These are phyloP conservation scores for Euthynnus affinis DNA, from an alignment of 2,797 vertebrate genomes.

Conservation along the genomic window DNA sequence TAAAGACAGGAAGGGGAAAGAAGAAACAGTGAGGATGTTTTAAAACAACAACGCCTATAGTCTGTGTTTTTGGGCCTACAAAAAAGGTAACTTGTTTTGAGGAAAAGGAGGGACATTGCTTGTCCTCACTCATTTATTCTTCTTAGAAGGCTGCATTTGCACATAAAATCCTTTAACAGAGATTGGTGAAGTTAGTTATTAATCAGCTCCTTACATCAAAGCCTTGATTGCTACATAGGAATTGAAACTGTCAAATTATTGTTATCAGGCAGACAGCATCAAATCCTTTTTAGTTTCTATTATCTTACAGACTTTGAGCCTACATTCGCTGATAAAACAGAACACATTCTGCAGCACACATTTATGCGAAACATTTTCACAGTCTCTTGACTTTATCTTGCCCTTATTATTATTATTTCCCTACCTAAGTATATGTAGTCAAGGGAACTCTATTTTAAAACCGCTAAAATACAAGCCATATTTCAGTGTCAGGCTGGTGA, in stretches of 20 bases:
- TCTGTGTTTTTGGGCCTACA: not conserved
- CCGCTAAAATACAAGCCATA: constrained; percentile 78
- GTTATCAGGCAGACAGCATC: constrained; percentile 64
- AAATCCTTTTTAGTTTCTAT: constrained; percentile 67
- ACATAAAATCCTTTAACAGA: constrained; percentile 49
- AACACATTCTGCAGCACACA: constrained; percentile 54
- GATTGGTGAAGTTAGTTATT: constrained; percentile 58
- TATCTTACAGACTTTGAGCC: constrained; percentile 63
- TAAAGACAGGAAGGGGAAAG: constrained; percentile 22
- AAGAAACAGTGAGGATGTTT: constrained; percentile 16
- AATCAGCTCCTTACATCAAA: constrained; percentile 70
- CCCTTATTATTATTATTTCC: constrained; percentile 80
- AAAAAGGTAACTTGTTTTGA: constrained; percentile 18
- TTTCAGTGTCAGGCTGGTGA: constrained; percentile 78
- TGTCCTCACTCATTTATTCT: constrained; percentile 37
- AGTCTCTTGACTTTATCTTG: constrained; percentile 76
- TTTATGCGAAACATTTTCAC: constrained; percentile 58
- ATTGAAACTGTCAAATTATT: constrained; percentile 73
- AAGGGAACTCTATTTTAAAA: constrained; percentile 83
- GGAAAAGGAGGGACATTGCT: constrained; percentile 7
- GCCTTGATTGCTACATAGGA: constrained; percentile 61
- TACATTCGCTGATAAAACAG: constrained; percentile 67
- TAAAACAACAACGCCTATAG: not conserved
- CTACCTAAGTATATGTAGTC: constrained; percentile 70
- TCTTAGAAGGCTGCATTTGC: constrained; percentile 42